Evolutionary conservation across 2,888 invertebrate species (phyloP), one percentile per base, ranked within the genome.

Genomic region (Spialia ferax): DNA sequence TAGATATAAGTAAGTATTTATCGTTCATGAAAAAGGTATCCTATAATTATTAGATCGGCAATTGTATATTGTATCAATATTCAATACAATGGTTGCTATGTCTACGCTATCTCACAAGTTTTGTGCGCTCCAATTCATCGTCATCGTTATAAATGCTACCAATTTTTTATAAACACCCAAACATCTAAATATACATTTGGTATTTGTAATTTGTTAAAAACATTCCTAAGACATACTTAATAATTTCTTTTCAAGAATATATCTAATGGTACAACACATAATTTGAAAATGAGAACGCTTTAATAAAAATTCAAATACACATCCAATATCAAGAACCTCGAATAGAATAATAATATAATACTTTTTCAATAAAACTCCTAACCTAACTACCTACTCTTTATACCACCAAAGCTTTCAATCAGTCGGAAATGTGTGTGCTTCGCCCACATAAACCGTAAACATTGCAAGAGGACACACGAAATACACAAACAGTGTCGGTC

Each of bases 81-180:
- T 74, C 75, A 80, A 83, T 88, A 86, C 80, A 87, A 88, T 84
- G 74, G 75, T n/a, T n/a, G n/a, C n/a, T n/a, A 71, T 79, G 79
- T 84, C 79, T 84, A 72, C 77, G 74, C 82, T 90, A 89, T 89
- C 88, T 93, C 93, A 93, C 93, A 85, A 75, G 85, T 84, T 74
- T 93, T 93, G 93, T 93, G 93, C 93, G 93, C 89, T 88, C 90
- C 89, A 83, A 88, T 83, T 91, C 88, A 82, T 85, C 85, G 69
- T 84, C 84, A 73, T 82, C 77, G 73, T 77, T 84, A 84, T 80
- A 87, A 81, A 83, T 84, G 77, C 79, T 85, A 86, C 79, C 79
- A 84, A 81, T 54, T 29, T 60, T 61, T 26, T 59, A 84, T 63
- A 68, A 70, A 70, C 61, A 64, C 74, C 73, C 73, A 69, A 55